Evolutionary conservation across 2,797 vertebrate genomes (phyloP).

Genomic region (Graptemys geographica): DNA sequence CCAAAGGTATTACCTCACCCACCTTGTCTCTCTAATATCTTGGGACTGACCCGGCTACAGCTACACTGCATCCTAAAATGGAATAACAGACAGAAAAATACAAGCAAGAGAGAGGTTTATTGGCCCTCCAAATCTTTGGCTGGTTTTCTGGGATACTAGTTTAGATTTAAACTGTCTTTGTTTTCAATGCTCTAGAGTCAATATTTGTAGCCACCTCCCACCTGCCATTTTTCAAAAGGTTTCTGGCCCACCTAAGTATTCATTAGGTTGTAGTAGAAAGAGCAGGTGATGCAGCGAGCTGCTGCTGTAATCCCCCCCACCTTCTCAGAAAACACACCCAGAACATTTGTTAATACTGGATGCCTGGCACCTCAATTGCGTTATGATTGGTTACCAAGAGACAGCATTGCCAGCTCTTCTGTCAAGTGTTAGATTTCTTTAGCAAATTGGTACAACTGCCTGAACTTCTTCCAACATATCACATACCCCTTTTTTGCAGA

Average conservation of each 20-base stretch:
- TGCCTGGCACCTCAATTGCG: neutral
- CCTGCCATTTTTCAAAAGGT: constrained; percentile 45
- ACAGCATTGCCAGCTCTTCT: neutral
- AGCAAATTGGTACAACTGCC: neutral
- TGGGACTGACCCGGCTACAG: neutral
- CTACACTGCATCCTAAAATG: neutral
- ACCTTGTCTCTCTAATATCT: neutral
- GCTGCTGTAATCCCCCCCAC: neutral
- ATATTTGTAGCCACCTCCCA: neutral
- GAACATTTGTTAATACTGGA: fast-evolving
- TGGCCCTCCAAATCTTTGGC: constrained; percentile 36
- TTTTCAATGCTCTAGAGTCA: constrained; percentile 31
- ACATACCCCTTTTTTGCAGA: constrained; percentile 28
- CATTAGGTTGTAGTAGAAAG: neutral
- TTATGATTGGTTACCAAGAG: neutral
- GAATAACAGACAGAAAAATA: constrained; percentile 10
- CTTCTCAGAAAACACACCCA: neutral
- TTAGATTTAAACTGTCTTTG: constrained; percentile 59
- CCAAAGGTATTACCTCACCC: neutral
- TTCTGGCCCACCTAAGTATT: constrained; percentile 45
- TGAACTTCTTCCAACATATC: constrained; percentile 42
- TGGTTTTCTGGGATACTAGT: constrained; percentile 21
- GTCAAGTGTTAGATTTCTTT: neutral
- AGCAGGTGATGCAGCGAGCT: neutral
- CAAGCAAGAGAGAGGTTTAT: constrained; percentile 14